These are phyloP conservation scores for Lethenteron reissneri DNA, from an alignment of 2,113 vertebrate genomes.

Conservation along the genomic window DNA sequence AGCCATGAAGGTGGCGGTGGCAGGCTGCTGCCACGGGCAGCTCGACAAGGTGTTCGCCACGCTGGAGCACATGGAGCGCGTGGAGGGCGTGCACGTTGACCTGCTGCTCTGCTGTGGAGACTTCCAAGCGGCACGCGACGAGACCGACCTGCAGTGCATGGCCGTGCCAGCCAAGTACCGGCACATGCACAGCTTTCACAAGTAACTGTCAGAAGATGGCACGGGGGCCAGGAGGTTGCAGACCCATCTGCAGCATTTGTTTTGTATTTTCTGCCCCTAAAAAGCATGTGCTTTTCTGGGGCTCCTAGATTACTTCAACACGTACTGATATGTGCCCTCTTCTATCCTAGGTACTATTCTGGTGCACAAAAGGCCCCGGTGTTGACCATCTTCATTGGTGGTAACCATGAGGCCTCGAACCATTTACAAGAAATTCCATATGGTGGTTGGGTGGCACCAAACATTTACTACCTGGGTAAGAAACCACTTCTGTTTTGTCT, in stretches of 20 bases:
- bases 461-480: conserved; percentile 85
- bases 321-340: too few species aligned
- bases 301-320: too few species aligned
- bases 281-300: too few species aligned
- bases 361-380: conserved; percentile 76
- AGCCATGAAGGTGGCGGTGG: conserved; percentile 67
- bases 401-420: conserved; percentile 90
- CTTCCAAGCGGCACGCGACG: conserved; percentile 80
- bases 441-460: conserved; percentile 87
- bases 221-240: too few species aligned
- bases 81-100: conserved; percentile 14
- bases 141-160: conserved; percentile 82
- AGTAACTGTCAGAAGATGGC: conserved; percentile 25
- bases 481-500: too few species aligned
- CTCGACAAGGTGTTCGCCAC: conserved; percentile 89
- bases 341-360: conserved; percentile 52
- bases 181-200: conserved; percentile 80
- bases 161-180: conserved; percentile 69
- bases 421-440: conserved; percentile 77
- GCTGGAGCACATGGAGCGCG: too few species aligned
- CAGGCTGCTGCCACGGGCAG: conserved; percentile 79
- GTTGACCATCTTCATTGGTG: conserved; percentile 80
- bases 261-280: too few species aligned
- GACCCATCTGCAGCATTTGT: too few species aligned
- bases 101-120: conserved; percentile 70